These are phyloP conservation scores for Drosophila melanogaster DNA, from an alignment of 1,140 invertebrate genomes.

Conservation along the genomic window Release_6_plus_ISO1_MT NT_033777.3:23304501-23305000, in stretches of 20 bases:
- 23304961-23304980: slow-evolving; percentile 70
- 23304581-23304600: slow-evolving; percentile 54
- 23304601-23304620: slow-evolving; percentile 81
- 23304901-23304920: neutral
- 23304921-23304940: slow-evolving; percentile 27
- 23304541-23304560: slow-evolving; percentile 53
- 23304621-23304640: slow-evolving; percentile 81
- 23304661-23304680: slow-evolving; percentile 41
- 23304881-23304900: neutral
- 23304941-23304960: slow-evolving; percentile 75
- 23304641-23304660: slow-evolving; percentile 71
- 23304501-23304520: slow-evolving; percentile 65
- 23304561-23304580: slow-evolving; percentile 14
- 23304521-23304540: slow-evolving; percentile 82
- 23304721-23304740: neutral
- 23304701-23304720: slow-evolving; percentile 64
- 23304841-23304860: slow-evolving; percentile 49
- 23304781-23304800: slow-evolving; percentile 82
- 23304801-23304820: slow-evolving; percentile 74
- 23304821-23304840: slow-evolving; percentile 47
- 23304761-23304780: slow-evolving; percentile 71
- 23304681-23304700: slow-evolving; percentile 60
- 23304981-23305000: slow-evolving; percentile 1
- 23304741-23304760: slow-evolving; percentile 16
- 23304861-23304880: slow-evolving; percentile 59